Evolutionary conservation across 2,888 invertebrate species (phyloP), one percentile per base, ranked within the genome.

Genomic region (Endomychus coccineus): DNA sequence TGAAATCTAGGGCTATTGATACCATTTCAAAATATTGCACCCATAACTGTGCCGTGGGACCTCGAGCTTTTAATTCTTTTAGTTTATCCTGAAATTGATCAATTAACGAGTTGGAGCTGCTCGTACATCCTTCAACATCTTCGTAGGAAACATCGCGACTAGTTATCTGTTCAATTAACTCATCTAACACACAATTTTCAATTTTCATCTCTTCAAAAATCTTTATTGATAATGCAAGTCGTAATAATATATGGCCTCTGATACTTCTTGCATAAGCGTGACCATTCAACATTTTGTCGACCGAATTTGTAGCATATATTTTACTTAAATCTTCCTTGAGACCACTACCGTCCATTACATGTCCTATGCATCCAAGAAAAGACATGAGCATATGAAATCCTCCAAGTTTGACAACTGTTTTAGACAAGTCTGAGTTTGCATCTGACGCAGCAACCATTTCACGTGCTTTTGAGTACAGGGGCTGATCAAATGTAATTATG

Each of bases 11-110:
- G 6, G 51, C 52, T 40, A 62, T 46, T 34, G 55, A 44, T 32
- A 59, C 51, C 56, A 58, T 58, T 43, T 50, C 36, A 42, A 52
- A 54, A 48, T 61, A 61, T 48, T 54, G 55, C 29, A 55, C 48
- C 58, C 59, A 60, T 35, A 61, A 49, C 30, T 44, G 25, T 35
- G 46, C 43, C 31, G 46, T 42, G 9, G 49, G 48, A 25, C 43
- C 46, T 40, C 49, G 43, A 36, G 45, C 31, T 51, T 52, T 44
- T 27, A 49, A 43, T 39, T 52, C 48, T 33, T 52, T 45, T 15
- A 52, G 45, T 36, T 42, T 44, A 32, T 50, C 31, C 10, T 41
- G 36, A 42, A 47, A 45, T 39, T 37, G 33, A 32, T 29, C 22
- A 44, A 34, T 25, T 16, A 44, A 44, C 16, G 37, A 17, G 36